A percentile compares a stretch with the other conserved stretches of the same genome.
phyloP scores from a whole-genome alignment of 2,113 vertebrate species.

The Trachemys scripta region DNA sequence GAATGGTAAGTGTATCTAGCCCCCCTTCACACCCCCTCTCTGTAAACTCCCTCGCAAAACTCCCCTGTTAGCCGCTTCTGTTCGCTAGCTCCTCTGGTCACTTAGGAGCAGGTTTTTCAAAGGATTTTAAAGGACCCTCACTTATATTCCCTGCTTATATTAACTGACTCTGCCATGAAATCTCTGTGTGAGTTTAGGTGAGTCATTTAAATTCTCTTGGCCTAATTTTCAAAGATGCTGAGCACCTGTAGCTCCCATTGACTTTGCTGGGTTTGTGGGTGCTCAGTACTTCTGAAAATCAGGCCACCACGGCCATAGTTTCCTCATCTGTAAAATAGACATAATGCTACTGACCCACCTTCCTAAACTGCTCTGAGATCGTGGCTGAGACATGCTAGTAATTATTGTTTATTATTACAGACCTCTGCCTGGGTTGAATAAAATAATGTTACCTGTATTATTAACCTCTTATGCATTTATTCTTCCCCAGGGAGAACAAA shows the following conservation, averaged over 20 bases:
- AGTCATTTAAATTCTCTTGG: neutral
- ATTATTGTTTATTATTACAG: slow-evolving; percentile 14
- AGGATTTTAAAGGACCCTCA: too few relatives aligned
- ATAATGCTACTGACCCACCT: neutral
- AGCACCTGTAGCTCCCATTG: neutral
- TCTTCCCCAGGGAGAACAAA: slow-evolving; percentile 17
- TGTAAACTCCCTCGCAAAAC: too few relatives aligned
- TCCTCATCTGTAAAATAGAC: neutral
- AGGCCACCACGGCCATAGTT: neutral
- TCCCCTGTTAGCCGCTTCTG: too few relatives aligned
- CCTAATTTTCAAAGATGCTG: neutral
- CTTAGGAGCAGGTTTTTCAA: too few relatives aligned
- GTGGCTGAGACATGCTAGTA: neutral
- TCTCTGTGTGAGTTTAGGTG: neutral
- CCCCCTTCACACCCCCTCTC: too few relatives aligned
- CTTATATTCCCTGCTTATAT: neutral
- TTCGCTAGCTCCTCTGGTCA: too few relatives aligned
- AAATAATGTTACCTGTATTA: slow-evolving; percentile 4
- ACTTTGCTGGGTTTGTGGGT: neutral
- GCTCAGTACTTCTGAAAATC: neutral
- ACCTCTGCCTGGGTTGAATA: neutral
- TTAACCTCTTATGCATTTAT: slow-evolving; percentile 24
- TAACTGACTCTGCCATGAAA: neutral
- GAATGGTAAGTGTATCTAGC: too few relatives aligned
- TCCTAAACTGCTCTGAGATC: neutral